Percentiles rank a stretch among this genome's conserved stretches.
These are phyloP conservation scores for Sinella curviseta DNA, from an alignment of 1,140 invertebrate species.

Conservation along the genomic window DNA sequence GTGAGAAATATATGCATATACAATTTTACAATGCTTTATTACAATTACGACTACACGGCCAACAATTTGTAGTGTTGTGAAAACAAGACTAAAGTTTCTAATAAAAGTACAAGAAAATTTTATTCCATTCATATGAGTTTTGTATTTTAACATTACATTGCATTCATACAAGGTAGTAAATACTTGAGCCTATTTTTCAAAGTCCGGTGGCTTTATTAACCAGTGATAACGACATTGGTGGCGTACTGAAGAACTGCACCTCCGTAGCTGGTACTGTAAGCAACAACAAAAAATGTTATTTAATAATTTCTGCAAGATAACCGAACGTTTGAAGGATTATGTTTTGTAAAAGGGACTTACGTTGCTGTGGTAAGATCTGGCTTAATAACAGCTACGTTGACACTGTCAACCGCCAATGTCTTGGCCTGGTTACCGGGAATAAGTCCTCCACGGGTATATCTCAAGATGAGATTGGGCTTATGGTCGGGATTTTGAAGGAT, in stretches of 20 bases:
- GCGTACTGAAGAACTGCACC: not conserved
- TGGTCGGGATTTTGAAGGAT: not conserved
- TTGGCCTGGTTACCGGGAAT: slow-evolving; percentile 33
- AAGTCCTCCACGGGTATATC: slow-evolving; percentile 37
- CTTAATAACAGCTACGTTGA: slow-evolving; percentile 32
- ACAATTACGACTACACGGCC: too few species aligned
- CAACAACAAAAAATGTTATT: not conserved
- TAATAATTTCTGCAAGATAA: too few species aligned
- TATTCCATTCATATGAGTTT: too few species aligned
- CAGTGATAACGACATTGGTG: not conserved
- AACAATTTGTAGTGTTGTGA: too few species aligned
- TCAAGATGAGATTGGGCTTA: slow-evolving; percentile 25
- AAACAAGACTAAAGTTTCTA: too few species aligned
- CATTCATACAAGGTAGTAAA: too few species aligned
- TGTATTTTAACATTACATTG: too few species aligned
- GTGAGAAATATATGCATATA: too few species aligned
- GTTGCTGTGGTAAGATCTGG: slow-evolving; percentile 17
- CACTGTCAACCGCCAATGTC: slow-evolving; percentile 24
- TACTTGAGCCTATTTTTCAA: not conserved
- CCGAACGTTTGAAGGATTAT: too few species aligned
- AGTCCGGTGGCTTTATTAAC: not conserved
- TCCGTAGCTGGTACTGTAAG: not conserved
- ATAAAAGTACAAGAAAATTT: too few species aligned
- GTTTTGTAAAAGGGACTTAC: slow-evolving; percentile 21
- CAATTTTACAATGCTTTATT: too few species aligned